A percentile compares a stretch with the other conserved stretches of the same genome.
Evolutionary conservation across 2,113 vertebrate species (phyloP).

Genomic region (Chionis minor): DNA sequence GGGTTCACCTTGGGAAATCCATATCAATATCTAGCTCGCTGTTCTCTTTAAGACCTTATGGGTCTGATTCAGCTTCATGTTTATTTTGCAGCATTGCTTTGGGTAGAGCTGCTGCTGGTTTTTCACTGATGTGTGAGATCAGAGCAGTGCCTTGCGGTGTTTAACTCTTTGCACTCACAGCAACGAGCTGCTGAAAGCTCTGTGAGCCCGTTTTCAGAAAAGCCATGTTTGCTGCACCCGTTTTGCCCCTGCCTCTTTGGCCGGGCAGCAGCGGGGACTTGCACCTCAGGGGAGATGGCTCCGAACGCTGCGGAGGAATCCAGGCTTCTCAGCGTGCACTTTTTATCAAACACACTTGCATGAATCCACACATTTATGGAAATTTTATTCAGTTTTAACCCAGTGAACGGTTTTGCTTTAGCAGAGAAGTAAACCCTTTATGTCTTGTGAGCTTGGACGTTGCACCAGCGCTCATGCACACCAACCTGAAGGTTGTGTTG

Average conservation of each 20-base stretch:
- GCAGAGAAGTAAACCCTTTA: not conserved
- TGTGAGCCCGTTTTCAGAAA: not conserved
- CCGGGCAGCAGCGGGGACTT: not conserved
- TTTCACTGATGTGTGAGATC: conserved; percentile 53
- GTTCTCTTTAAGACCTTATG: conserved; percentile 22
- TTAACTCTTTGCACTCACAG: conserved; percentile 39
- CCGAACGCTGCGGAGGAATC: not conserved
- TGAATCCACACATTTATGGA: not conserved
- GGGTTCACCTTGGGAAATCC: conserved; percentile 20
- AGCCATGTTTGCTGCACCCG: fast-evolving
- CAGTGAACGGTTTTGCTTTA: not conserved
- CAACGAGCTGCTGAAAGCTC: not conserved
- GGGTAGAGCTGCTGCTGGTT: conserved; percentile 30
- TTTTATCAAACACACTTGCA: not conserved
- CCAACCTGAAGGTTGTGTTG: not conserved
- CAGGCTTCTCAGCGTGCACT: not conserved
- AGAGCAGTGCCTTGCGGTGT: conserved; percentile 25
- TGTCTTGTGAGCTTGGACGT: not conserved
- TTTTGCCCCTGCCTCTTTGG: not conserved
- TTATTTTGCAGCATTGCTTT: conserved; percentile 44
- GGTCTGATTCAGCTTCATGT: not conserved
- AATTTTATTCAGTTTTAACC: not conserved
- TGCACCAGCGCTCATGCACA: not conserved
- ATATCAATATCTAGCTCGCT: not conserved
- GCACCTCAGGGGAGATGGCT: not conserved